Evolutionary conservation across 2,888 invertebrate species (phyloP).

Genomic region (Oscheius sp.): DNA sequence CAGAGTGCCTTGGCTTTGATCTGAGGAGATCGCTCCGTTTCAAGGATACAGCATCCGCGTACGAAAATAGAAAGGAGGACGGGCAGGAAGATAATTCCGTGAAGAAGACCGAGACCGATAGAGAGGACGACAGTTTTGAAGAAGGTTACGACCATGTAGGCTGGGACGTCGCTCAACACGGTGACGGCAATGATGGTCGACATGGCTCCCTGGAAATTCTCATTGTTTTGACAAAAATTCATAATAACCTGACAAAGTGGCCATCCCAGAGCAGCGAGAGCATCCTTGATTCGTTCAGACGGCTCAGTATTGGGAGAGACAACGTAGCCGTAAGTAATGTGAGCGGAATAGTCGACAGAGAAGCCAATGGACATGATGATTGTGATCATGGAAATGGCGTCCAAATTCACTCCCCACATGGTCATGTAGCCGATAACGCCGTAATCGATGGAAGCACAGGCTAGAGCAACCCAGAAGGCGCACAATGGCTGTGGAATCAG

Average conservation of each 20-base stretch:
- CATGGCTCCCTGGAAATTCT: conserved; percentile 78
- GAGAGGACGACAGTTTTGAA: conserved; percentile 83
- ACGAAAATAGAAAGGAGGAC: conserved; percentile 74
- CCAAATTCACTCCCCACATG: conserved; percentile 89
- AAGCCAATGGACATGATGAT: conserved; percentile 97
- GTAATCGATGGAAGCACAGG: conserved; percentile 90
- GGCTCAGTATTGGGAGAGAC: conserved; percentile 59
- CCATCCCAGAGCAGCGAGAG: conserved; percentile 87
- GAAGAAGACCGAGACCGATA: conserved; percentile 83
- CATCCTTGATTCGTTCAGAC: conserved; percentile 80
- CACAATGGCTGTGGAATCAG: conserved; percentile 90
- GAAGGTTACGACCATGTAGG: conserved; percentile 93
- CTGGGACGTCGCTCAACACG: conserved; percentile 87
- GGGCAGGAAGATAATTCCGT: conserved; percentile 90
- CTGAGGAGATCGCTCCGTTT: conserved; percentile 33
- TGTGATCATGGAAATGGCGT: conserved; percentile 80
- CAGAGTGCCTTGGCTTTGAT: conserved; percentile 13
- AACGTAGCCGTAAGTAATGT: conserved; percentile 73
- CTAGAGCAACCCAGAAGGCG: conserved; percentile 92
- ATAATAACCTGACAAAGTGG: conserved; percentile 82
- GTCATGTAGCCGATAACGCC: conserved; percentile 97
- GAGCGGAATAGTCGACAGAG: conserved; percentile 92
- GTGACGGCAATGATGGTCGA: conserved; percentile 90
- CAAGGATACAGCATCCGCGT: conserved; percentile 63
- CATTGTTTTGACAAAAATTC: neutral